Base-by-base conservation (phyloP, 2,797 vertebrate genomes). In the Hippocampus kuda region DNA sequence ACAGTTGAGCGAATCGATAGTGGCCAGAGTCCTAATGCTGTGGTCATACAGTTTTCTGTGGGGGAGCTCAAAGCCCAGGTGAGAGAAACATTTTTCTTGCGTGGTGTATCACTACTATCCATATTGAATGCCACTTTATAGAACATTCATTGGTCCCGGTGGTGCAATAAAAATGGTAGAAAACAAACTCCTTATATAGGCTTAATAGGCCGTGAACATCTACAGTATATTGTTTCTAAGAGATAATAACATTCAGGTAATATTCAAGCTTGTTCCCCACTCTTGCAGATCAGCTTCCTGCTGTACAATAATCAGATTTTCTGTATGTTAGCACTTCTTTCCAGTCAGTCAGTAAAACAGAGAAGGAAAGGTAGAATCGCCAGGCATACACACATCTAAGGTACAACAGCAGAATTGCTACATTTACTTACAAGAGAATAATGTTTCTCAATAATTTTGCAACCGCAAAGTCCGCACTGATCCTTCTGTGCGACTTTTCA, bases 51-150 rank as follows among this genome's bases (percentile, higher is more conserved):
- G 88, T 99, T 99, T 76, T 95, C 96, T 0, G 96, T 99, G 0
- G 97, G 97, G 82, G 97, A 98, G 84, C 94, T 97, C 77, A 94
- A 96, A 89, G 94, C 95, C 41, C 97, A 99, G 94, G 97, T 98
- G 89, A 90, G 22, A 56, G 18, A 38, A 65, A 68, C 57, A 18
- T 67, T 7, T 56, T 69, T 65, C 24, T 42, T 51, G 3, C 51
- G 1, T 56, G 13, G 54, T 68, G 70, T 5, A 48, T 65, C 7
- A 41, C 5, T 7, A 5, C 27, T 54, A 13, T 48, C 2, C 2
- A 11, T 64, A 44, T 64, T 24, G 42, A 65, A 51, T 26, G n/a
- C n/a, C 22, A 68, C 13, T 46, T 15, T 69, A 41, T 70, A 27
- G 42, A 67, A 65, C 51, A 1, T 49, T 3, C 56, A 57, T 30